Percentiles rank a stretch among this genome's conserved stretches.
Evolutionary conservation across 1,140 invertebrate species (phyloP).

Genomic region (Conus ventricosus): DNA sequence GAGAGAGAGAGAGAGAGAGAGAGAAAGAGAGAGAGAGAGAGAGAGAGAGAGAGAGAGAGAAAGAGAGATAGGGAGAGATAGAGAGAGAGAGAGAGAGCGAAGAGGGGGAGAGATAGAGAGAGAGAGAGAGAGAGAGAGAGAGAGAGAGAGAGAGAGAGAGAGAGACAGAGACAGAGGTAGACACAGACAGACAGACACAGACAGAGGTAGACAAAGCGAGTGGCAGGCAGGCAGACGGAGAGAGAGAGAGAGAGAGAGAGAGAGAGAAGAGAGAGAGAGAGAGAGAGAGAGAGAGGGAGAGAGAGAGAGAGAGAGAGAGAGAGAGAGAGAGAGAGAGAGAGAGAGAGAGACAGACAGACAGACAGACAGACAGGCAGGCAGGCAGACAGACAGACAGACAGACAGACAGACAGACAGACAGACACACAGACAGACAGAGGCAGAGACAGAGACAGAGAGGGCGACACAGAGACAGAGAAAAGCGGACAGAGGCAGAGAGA

Average conservation of each 20-base stretch:
- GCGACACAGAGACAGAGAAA: too few relatives aligned
- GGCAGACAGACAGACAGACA: neutral
- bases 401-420: too few relatives aligned
- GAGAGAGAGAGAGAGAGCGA: too few relatives aligned
- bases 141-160: neutral
- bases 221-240: neutral
- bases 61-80: too few relatives aligned
- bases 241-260: neutral
- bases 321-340: neutral
- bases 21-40: too few relatives aligned
- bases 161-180: too few relatives aligned
- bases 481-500: too few relatives aligned
- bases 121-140: neutral
- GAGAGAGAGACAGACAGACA: neutral
- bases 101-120: too few relatives aligned
- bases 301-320: neutral
- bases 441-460: too few relatives aligned
- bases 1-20: too few relatives aligned
- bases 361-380: neutral
- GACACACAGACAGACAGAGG: too few relatives aligned
- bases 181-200: conserved; percentile 1
- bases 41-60: neutral
- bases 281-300: neutral
- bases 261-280: neutral
- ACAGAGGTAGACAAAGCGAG: neutral